Evolutionary conservation across 1,140 invertebrate species (phyloP).

Genomic region (Calosoma granatense): DNA sequence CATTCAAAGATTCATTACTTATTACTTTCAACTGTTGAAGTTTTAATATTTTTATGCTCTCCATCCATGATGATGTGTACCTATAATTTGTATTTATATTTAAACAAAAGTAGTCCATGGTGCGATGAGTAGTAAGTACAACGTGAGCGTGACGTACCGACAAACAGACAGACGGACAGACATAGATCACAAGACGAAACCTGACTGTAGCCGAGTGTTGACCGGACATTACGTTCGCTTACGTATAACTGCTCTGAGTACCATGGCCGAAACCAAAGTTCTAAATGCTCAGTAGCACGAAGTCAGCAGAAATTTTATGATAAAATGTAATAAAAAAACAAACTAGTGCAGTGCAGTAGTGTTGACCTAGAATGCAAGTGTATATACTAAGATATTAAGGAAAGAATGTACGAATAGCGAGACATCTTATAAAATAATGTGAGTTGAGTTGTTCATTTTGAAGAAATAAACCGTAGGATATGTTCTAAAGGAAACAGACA

Average conservation of each 20-base stretch:
- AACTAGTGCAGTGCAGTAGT: slow-evolving; percentile 9
- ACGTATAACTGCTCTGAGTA: not conserved
- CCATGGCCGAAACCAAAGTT: slow-evolving; percentile 23
- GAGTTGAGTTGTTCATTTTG: slow-evolving; percentile 1
- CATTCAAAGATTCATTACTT: not conserved
- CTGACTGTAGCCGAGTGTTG: not conserved
- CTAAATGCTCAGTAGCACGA: slow-evolving; percentile 31
- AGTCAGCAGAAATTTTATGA: slow-evolving; percentile 6
- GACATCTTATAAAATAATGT: slow-evolving; percentile 4
- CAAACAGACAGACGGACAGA: no score
- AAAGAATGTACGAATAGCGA: slow-evolving; percentile 10
- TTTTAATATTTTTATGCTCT: slow-evolving; percentile 19
- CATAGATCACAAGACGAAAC: no score
- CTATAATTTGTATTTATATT: slow-evolving; percentile 4
- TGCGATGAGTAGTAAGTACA: slow-evolving; percentile 2
- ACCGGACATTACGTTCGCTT: not conserved
- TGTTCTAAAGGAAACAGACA: not conserved
- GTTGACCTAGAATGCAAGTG: slow-evolving; percentile 14
- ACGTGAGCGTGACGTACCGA: no score
- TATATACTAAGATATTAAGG: slow-evolving; percentile 13
- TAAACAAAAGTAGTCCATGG: slow-evolving; percentile 1
- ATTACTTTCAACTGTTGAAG: not conserved
- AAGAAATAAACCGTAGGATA: not conserved
- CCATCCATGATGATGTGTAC: slow-evolving; percentile 17
- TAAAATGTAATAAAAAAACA: slow-evolving; percentile 5